phyloP scores from a whole-genome alignment of 2,797 vertebrate genomes.

The Lycodopsis pacificus region DNA sequence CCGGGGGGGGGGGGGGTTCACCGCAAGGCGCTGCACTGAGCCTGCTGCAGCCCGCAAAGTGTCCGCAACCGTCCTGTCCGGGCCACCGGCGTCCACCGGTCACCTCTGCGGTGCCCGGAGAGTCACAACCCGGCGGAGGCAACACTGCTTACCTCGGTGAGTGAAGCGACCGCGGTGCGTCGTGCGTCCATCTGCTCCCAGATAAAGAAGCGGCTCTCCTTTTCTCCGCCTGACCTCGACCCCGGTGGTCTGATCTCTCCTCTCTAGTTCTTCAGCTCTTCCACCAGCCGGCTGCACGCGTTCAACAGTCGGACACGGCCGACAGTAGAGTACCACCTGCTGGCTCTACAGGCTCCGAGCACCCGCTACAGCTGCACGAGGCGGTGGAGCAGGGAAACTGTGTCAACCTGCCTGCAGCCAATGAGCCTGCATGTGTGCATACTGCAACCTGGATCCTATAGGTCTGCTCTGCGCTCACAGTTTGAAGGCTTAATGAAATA shows the following conservation, averaged over 20 bases:
- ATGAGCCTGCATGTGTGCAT: conserved; percentile 36
- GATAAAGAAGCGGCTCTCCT: neutral
- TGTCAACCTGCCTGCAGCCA: conserved; percentile 58
- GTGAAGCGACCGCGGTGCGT: conserved; percentile 23
- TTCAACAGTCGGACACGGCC: conserved; percentile 34
- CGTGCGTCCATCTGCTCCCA: conserved; percentile 32
- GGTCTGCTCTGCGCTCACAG: conserved; percentile 29
- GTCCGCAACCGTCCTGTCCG: conserved; percentile 18
- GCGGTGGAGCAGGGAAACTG: conserved; percentile 33
- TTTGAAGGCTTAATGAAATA: conserved; percentile 33
- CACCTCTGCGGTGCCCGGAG: conserved; percentile 32
- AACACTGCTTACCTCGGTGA: conserved; percentile 31
- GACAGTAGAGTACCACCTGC: conserved; percentile 62
- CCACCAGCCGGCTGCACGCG: conserved; percentile 19
- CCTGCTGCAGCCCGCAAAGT: conserved; percentile 43
- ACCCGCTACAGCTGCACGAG: conserved; percentile 52
- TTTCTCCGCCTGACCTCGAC: conserved; percentile 1
- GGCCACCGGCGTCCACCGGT: conserved; percentile 16
- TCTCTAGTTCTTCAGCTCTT: conserved; percentile 1
- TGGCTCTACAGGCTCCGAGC: conserved; percentile 50
- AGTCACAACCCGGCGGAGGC: conserved; percentile 37
- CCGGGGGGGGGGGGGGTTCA: conserved; percentile 31
- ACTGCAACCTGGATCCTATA: conserved; percentile 40
- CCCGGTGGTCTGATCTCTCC: neutral
- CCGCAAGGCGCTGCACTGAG: conserved; percentile 42